A percentile compares a stretch with the other conserved stretches of the same genome.
These are phyloP conservation scores for Meghimatium bilineatum DNA, from an alignment of 2,888 invertebrate genomes.

Conservation along the genomic window DNA sequence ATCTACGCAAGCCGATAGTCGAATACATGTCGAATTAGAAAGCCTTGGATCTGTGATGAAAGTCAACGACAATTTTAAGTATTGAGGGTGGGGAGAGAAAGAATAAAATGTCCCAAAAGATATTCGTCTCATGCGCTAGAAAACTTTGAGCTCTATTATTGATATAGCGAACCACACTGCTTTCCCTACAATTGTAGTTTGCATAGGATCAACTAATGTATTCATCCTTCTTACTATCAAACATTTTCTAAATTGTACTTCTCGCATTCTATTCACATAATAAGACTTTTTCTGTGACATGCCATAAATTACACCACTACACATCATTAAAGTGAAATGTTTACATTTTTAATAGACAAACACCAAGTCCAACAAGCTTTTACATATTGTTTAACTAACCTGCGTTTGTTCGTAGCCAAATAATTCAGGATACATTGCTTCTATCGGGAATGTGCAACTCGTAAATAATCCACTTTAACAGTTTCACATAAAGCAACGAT, in stretches of 20 bases:
- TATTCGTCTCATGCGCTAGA: too few relatives aligned
- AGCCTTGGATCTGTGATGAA: too few relatives aligned
- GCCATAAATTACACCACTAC: not conserved
- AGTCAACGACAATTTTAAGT: too few relatives aligned
- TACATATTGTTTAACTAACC: conserved; percentile 10
- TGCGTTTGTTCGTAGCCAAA: conserved; percentile 31
- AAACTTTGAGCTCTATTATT: too few relatives aligned
- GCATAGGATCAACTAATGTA: too few relatives aligned
- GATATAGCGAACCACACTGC: too few relatives aligned
- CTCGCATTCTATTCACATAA: not conserved
- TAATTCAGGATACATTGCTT: conserved; percentile 13
- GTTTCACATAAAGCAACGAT: conserved; percentile 17
- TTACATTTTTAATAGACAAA: not conserved
- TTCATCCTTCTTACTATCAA: too few relatives aligned
- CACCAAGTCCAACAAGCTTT: not conserved
- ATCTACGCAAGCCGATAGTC: too few relatives aligned
- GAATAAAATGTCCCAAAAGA: too few relatives aligned
- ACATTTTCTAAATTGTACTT: not conserved
- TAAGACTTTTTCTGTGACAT: not conserved
- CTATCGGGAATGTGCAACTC: conserved; percentile 4
- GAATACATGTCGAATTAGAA: too few relatives aligned
- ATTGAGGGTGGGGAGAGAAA: too few relatives aligned
- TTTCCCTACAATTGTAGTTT: too few relatives aligned
- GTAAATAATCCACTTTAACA: conserved; percentile 40
- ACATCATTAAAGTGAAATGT: not conserved